Conservation (phyloP, 2,888 invertebrate genomes). For the Cantharis rufa region DNA sequence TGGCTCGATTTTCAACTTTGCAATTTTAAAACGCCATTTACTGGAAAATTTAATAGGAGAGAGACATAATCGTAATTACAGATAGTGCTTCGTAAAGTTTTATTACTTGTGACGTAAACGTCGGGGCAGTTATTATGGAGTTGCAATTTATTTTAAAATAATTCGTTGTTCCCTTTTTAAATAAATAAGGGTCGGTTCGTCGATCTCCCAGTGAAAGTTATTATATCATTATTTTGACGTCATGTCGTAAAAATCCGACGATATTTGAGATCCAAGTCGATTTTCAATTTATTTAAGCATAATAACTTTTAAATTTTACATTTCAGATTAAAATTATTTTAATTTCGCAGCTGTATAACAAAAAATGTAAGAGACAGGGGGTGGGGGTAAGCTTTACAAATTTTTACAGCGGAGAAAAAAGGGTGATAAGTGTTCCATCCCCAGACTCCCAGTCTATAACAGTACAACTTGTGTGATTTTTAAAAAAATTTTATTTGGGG, state of each 20-base stretch:
- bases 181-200: background rate
- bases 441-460: no score
- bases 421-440: no score
- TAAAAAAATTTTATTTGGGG: no score
- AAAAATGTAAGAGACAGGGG: no score
- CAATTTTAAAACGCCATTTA: background rate
- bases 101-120: background rate
- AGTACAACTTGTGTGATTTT: no score
- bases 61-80: background rate
- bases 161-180: background rate
- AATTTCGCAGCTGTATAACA: no score
- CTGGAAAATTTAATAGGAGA: background rate
- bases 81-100: background rate
- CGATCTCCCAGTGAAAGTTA: background rate
- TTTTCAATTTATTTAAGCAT: background rate
- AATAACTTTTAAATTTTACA: no score
- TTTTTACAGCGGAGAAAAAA: no score
- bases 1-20: background rate
- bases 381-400: no score
- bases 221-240: background rate
- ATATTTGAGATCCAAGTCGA: background rate
- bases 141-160: background rate
- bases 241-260: no score
- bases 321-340: no score
- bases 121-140: background rate